Conservation (phyloP, 2,113 vertebrate genomes). For the Dolichotis patagonum region DNA sequence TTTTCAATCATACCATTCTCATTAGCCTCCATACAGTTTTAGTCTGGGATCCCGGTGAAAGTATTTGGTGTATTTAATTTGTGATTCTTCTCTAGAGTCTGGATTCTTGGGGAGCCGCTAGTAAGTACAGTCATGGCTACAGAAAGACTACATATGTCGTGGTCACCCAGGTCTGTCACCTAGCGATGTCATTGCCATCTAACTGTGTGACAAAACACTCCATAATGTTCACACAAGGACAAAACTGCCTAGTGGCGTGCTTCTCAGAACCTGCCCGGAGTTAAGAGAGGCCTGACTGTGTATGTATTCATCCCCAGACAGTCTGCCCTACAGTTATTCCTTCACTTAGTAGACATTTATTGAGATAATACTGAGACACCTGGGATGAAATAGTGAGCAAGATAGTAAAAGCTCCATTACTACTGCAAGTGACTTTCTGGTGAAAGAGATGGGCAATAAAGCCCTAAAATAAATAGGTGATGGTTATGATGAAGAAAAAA, state of each 20-base stretch:
- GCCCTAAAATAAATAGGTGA: background rate
- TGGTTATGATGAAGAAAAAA: background rate
- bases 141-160: background rate
- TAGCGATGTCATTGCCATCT: background rate
- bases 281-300: background rate
- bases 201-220: background rate
- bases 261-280: background rate
- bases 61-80: background rate
- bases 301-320: background rate
- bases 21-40: background rate
- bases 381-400: background rate
- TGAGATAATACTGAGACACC: background rate
- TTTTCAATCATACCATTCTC: background rate
- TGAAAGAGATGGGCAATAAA: background rate
- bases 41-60: background rate
- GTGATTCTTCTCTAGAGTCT: background rate
- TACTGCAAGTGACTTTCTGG: background rate
- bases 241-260: background rate
- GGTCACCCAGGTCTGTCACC: background rate
- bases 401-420: background rate
- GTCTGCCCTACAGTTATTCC: background rate
- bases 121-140: background rate
- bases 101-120: background rate
- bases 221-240: background rate
- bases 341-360: background rate